Percentiles rank a stretch among this genome's conserved stretches.
Conservation (phyloP, 2,797 vertebrate species). For the Nothura maculosa region DNA sequence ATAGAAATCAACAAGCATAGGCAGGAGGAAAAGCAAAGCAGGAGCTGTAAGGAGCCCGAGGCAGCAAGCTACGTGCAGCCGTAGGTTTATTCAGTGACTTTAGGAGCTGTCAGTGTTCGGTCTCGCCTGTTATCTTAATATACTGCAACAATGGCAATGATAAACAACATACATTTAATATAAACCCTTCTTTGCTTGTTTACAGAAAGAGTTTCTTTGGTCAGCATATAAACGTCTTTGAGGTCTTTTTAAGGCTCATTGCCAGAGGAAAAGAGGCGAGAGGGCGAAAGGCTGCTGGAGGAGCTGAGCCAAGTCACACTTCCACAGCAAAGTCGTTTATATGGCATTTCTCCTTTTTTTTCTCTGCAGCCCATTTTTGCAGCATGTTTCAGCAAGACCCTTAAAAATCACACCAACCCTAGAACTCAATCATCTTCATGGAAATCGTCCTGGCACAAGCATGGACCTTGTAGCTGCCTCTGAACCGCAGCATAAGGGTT, state of each 20-base stretch:
- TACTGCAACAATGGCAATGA: constrained; percentile 64
- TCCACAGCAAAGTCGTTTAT: constrained; percentile 4
- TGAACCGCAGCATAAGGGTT: neutral
- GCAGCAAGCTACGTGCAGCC: constrained; percentile 34
- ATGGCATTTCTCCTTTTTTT: constrained; percentile 17
- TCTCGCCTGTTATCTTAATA: constrained; percentile 65
- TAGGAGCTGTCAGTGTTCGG: constrained; percentile 48
- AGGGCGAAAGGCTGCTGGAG: neutral
- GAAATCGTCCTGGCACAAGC: neutral
- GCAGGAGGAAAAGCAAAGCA: constrained; percentile 48
- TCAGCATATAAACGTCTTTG: constrained; percentile 53
- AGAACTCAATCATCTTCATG: neutral
- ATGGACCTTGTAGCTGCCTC: neutral
- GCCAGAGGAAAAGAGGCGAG: constrained; percentile 3
- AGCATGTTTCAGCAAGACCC: constrained; percentile 4
- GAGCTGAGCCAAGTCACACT: constrained; percentile 18
- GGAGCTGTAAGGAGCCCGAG: constrained; percentile 23
- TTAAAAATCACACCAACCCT: constrained; percentile 5
- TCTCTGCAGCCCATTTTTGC: neutral
- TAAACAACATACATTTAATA: constrained; percentile 63
- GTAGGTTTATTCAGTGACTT: constrained; percentile 43
- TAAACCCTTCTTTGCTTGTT: constrained; percentile 69
- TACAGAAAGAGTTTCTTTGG: constrained; percentile 67
- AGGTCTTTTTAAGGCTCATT: constrained; percentile 49
- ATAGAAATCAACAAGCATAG: constrained; percentile 72